phyloP scores from a whole-genome alignment of 2,888 invertebrate species.

The Carcina quercana region DNA sequence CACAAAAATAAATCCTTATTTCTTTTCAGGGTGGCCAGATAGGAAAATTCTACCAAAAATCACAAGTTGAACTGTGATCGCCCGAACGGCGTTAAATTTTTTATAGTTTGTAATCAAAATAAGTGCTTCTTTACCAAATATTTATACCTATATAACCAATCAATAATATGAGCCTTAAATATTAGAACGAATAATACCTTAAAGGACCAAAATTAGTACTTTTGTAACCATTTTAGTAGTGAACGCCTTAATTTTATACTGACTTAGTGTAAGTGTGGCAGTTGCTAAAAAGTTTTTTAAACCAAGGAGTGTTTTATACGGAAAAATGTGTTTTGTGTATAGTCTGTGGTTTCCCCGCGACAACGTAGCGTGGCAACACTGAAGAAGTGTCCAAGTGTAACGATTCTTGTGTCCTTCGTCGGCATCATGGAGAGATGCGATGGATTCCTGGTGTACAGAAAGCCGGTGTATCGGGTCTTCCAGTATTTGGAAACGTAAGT shows the following conservation, averaged over 20 bases:
- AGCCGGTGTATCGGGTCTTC: slow-evolving; percentile 87
- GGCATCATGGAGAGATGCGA: slow-evolving; percentile 82
- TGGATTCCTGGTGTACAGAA: slow-evolving; percentile 85
- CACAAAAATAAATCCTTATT: no score
- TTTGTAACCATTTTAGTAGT: slow-evolving; percentile 54
- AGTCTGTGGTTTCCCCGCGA: slow-evolving; percentile 6
- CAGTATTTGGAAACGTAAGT: slow-evolving; percentile 90
- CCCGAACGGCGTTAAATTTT: slow-evolving; percentile 58
- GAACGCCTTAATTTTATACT: slow-evolving; percentile 60
- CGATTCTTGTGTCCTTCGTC: no score
- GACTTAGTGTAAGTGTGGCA: slow-evolving; percentile 24
- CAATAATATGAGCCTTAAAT: slow-evolving; percentile 50
- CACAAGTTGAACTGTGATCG: slow-evolving; percentile 53
- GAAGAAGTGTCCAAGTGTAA: not conserved
- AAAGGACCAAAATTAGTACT: slow-evolving; percentile 61
- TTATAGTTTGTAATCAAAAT: slow-evolving; percentile 31
- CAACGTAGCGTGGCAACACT: not conserved
- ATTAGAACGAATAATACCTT: slow-evolving; percentile 42
- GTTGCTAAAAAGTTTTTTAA: slow-evolving; percentile 14
- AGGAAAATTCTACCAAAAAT: slow-evolving; percentile 24
- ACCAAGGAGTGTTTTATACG: not conserved
- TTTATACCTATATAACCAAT: slow-evolving; percentile 41
- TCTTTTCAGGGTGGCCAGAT: slow-evolving; percentile 21
- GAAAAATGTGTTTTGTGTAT: slow-evolving; percentile 10
- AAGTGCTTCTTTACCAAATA: slow-evolving; percentile 61